Percentiles rank a stretch among this genome's conserved stretches.
These are phyloP conservation scores for Clarias gariepinus DNA, from an alignment of 2,113 vertebrate species.

Conservation along the genomic window DNA sequence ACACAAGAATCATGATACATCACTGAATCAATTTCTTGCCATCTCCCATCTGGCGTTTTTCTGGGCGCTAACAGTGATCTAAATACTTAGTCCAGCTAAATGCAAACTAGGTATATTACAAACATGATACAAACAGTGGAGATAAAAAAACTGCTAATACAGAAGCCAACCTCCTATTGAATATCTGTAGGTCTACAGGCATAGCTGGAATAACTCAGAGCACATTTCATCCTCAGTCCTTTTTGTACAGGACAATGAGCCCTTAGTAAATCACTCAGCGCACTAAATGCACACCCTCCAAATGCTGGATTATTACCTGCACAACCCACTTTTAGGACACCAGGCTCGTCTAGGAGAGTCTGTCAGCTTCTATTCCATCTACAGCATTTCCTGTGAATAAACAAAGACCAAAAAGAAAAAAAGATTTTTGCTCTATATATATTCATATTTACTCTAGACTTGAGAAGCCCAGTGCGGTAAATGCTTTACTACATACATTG, in stretches of 20 bases:
- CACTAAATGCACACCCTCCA: slow-evolving; percentile 44
- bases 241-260: slow-evolving; percentile 54
- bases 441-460: background rate
- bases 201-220: slow-evolving; percentile 36
- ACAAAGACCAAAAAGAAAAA: slow-evolving; percentile 17
- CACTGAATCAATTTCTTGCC: no score
- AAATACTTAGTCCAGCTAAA: background rate
- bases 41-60: no score
- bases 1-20: no score
- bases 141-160: background rate
- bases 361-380: slow-evolving; percentile 88
- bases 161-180: slow-evolving; percentile 8
- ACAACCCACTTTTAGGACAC: slow-evolving; percentile 95
- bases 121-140: no score
- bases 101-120: background rate
- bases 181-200: slow-evolving; percentile 41
- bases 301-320: slow-evolving; percentile 80
- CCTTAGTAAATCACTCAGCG: slow-evolving; percentile 64
- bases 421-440: slow-evolving; percentile 38
- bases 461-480: no score
- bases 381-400: slow-evolving; percentile 80
- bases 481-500: background rate
- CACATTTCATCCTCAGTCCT: slow-evolving; percentile 27
- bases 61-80: background rate
- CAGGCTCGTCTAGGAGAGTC: slow-evolving; percentile 92